Evolutionary conservation across 1,140 invertebrate genomes (phyloP).

Genomic region (Brachionus sp.): DNA sequence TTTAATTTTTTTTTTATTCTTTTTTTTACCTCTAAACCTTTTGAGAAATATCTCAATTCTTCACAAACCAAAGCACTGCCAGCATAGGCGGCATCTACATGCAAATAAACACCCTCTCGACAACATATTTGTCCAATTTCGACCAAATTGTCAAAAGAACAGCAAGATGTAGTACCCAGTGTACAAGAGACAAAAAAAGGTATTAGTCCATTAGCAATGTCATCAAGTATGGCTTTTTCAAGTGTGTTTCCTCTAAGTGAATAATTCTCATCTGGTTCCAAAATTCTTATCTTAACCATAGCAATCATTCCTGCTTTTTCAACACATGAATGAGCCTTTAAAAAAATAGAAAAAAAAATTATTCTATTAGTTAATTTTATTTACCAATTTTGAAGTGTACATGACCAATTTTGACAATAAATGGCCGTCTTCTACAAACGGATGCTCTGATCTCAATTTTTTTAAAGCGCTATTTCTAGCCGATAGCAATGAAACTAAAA

Average conservation of each 20-base stretch:
- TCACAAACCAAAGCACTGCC: constrained; percentile 84
- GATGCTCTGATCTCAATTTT: constrained; percentile 21
- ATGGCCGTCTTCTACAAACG: constrained; percentile 74
- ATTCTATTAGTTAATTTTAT: constrained; percentile 37
- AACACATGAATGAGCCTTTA: constrained; percentile 92
- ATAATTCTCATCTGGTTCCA: constrained; percentile 91
- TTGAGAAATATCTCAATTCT: constrained; percentile 81
- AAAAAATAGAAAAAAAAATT: neutral
- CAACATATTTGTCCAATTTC: constrained; percentile 78
- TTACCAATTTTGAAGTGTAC: constrained; percentile 67
- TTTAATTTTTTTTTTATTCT: neutral
- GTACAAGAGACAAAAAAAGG: constrained; percentile 94
- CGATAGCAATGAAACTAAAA: constrained; percentile 74
- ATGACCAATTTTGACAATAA: constrained; percentile 93
- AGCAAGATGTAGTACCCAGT: constrained; percentile 81
- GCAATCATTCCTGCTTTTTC: constrained; percentile 99
- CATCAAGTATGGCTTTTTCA: constrained; percentile 69
- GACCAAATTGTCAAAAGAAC: constrained; percentile 80
- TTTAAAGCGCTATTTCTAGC: constrained; percentile 65
- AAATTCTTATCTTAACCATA: constrained; percentile 90
- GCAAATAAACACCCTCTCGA: constrained; percentile 75
- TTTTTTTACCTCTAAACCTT: constrained; percentile 69
- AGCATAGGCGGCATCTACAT: constrained; percentile 91
- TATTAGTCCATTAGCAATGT: constrained; percentile 67
- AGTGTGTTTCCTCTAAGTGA: constrained; percentile 81